These are phyloP conservation scores for Phymanthus crucifer DNA, from an alignment of 92 coral and sea anemone species.

Conservation along the genomic window DNA sequence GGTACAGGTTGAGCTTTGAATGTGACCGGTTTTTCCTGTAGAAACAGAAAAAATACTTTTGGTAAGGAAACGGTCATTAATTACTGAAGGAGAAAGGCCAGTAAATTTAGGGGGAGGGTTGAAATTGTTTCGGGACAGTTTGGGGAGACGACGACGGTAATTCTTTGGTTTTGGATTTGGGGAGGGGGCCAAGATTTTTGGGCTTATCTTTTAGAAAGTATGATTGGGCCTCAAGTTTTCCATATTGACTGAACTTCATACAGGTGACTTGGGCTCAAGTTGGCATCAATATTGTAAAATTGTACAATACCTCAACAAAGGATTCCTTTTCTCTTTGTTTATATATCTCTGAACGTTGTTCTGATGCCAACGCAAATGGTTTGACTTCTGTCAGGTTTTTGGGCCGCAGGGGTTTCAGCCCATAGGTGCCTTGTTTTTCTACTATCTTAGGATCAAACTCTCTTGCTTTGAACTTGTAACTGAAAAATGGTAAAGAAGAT, in stretches of 20 bases:
- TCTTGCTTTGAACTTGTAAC: conserved; percentile 94
- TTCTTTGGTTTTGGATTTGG: no score
- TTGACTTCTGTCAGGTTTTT: conserved; percentile 71
- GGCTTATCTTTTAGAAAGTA: no score
- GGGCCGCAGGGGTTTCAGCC: conserved; percentile 69
- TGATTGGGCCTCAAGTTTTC: no score
- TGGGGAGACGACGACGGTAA: no score
- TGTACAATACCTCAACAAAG: conserved; percentile 48
- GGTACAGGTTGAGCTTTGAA: conserved; percentile 93
- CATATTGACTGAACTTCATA: no score
- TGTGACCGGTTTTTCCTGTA: conserved; percentile 44
- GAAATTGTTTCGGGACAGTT: no score
- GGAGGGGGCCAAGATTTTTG: no score
- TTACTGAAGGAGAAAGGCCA: no score
- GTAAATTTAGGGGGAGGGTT: no score
- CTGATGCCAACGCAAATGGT: conserved; percentile 79
- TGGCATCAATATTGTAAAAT: no score
- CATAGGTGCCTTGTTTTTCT: conserved; percentile 80
- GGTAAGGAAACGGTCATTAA: no score
- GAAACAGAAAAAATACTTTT: background rate
- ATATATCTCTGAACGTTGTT: conserved; percentile 66
- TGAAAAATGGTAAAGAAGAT: conserved; percentile 6
- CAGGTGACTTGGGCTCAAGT: no score
- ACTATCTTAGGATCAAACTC: conserved; percentile 90
- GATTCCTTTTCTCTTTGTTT: conserved; percentile 54